These are phyloP conservation scores for Halocynthia roretzi DNA, from an alignment of 23 tunicate genomes.

Conservation along the genomic window DNA sequence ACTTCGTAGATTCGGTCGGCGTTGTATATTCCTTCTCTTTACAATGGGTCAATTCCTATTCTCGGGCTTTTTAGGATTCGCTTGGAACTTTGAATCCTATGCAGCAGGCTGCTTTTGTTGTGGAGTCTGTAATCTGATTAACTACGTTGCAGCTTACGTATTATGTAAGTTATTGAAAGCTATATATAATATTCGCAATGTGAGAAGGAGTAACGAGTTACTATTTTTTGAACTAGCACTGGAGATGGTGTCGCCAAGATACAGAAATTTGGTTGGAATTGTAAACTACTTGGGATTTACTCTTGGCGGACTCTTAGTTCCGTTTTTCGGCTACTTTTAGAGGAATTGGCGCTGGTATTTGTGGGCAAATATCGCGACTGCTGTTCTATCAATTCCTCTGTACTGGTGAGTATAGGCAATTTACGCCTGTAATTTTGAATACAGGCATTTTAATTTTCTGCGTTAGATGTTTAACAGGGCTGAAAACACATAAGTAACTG, in stretches of 20 bases:
- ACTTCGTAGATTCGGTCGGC: slow-evolving; percentile 19
- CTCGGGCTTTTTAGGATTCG: neutral
- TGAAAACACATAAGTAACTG: too few species aligned
- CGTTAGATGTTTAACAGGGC: too few species aligned
- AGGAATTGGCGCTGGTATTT: slow-evolving; percentile 10
- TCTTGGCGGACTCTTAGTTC: neutral
- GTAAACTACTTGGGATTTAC: neutral
- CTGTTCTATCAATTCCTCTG: neutral
- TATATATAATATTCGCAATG: too few species aligned
- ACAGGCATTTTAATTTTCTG: too few species aligned
- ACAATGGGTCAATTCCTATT: neutral
- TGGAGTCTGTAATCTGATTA: slow-evolving; percentile 11
- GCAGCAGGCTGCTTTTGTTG: neutral
- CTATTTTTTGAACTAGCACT: too few species aligned
- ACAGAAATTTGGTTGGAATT: slow-evolving; percentile 2
- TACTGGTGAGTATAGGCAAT: neutral
- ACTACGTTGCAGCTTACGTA: slow-evolving; percentile 24
- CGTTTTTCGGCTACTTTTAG: neutral
- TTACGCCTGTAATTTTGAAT: too few species aligned
- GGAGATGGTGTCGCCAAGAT: neutral
- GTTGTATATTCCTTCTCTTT: slow-evolving; percentile 10
- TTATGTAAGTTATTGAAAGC: slow-evolving; percentile 4
- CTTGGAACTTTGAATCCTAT: slow-evolving; percentile 10
- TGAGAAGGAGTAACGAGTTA: too few species aligned
- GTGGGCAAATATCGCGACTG: neutral